A percentile compares a stretch with the other conserved stretches of the same genome.
Evolutionary conservation across 2,888 invertebrate species (phyloP).

Genomic region (Embidobia sp.): DNA sequence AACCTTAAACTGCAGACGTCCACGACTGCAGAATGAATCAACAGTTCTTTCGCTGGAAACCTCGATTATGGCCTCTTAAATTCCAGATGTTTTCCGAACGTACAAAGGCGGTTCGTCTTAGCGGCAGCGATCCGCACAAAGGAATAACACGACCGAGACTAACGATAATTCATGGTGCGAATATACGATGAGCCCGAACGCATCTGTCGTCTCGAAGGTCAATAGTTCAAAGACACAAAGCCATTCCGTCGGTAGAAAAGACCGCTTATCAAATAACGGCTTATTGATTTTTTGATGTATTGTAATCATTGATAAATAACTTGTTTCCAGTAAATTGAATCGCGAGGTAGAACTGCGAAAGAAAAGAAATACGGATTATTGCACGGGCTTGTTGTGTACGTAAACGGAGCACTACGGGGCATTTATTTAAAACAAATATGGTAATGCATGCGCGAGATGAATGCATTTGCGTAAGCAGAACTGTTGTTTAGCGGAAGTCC

Average conservation of each 20-base stretch:
- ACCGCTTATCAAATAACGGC: too few species aligned
- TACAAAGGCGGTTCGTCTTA: slow-evolving; percentile 21
- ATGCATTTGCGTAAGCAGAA: slow-evolving; percentile 12
- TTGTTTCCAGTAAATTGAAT: too few species aligned
- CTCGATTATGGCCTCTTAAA: slow-evolving; percentile 1
- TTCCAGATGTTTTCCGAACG: slow-evolving; percentile 26
- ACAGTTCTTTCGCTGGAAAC: slow-evolving; percentile 1
- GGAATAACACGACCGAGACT: slow-evolving; percentile 15
- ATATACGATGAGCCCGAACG: slow-evolving; percentile 6
- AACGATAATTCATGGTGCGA: slow-evolving; percentile 20
- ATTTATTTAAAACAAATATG: slow-evolving; percentile 19
- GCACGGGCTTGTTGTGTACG: too few species aligned
- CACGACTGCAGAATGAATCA: too few species aligned
- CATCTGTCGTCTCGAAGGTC: slow-evolving; percentile 22
- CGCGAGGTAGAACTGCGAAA: too few species aligned
- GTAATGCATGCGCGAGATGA: slow-evolving; percentile 16
- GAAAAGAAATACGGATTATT: too few species aligned
- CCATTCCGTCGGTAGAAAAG: too few species aligned
- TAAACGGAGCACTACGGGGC: neutral
- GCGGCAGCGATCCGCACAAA: slow-evolving; percentile 17
- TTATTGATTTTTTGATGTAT: too few species aligned
- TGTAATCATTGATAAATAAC: too few species aligned
- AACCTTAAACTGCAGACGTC: too few species aligned
- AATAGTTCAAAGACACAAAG: slow-evolving; percentile 6
- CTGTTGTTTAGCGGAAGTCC: slow-evolving; percentile 14